phyloP scores from a whole-genome alignment of 2,888 invertebrate genomes.

The Cephalotes varians region DNA sequence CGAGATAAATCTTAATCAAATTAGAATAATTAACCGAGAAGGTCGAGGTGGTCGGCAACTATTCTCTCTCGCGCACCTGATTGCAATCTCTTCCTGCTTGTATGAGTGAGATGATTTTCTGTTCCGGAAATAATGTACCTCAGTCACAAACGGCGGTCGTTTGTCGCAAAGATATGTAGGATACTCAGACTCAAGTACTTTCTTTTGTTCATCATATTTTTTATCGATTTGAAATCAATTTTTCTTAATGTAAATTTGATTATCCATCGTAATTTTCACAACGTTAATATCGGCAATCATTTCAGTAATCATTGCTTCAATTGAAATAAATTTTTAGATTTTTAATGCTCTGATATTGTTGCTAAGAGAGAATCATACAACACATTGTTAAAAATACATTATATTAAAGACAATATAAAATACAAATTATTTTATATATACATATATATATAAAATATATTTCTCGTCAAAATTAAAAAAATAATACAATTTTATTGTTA shows the following conservation, averaged over 20 bases:
- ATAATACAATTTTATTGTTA: background rate
- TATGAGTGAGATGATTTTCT: constrained; percentile 17
- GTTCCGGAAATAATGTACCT: constrained; percentile 17
- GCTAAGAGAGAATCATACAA: background rate
- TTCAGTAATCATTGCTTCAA: background rate
- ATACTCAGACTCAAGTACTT: background rate
- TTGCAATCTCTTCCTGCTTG: constrained; percentile 30
- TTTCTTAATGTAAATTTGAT: background rate
- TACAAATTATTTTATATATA: no score
- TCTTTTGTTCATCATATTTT: background rate
- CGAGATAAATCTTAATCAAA: constrained; percentile 66
- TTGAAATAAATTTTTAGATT: background rate
- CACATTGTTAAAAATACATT: background rate
- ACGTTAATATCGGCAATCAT: background rate
- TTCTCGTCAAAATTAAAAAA: background rate
- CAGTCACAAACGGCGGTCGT: constrained; percentile 3
- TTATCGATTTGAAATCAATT: background rate
- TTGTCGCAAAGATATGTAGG: background rate
- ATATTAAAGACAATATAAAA: background rate
- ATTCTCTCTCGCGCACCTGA: constrained; percentile 29
- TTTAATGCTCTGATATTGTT: background rate
- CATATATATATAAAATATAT: background rate
- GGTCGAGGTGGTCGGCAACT: constrained; percentile 24
- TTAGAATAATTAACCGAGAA: constrained; percentile 59
- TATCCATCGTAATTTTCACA: constrained; percentile 1